Percentiles rank a stretch among this genome's conserved stretches.
These are phyloP conservation scores for Hydriomena furcata DNA, from an alignment of 2,888 invertebrate species.

Conservation along the genomic window DNA sequence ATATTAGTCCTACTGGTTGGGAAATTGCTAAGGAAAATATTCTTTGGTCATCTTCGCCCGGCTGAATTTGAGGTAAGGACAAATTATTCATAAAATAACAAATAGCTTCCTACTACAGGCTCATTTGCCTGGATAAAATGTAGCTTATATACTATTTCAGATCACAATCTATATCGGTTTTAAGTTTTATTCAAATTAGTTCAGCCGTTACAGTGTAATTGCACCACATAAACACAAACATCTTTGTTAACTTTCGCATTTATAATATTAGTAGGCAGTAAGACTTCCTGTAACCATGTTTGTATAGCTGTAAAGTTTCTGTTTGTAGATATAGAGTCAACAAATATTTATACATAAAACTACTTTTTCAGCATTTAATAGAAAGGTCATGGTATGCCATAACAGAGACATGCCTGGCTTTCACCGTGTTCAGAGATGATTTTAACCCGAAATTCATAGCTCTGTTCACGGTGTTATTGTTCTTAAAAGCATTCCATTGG, in stretches of 20 bases:
- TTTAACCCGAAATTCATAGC: constrained; percentile 99
- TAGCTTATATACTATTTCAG: too few relatives aligned
- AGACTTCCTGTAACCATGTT: too few relatives aligned
- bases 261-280: too few relatives aligned
- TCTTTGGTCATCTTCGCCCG: constrained; percentile 96
- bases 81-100: not conserved
- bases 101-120: too few relatives aligned
- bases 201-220: too few relatives aligned
- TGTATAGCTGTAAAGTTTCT: not conserved
- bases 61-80: constrained; percentile 96
- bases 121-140: too few relatives aligned
- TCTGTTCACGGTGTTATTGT: constrained; percentile 96
- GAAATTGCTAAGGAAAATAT: constrained; percentile 95
- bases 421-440: constrained; percentile 99
- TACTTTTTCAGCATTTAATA: constrained; percentile 90
- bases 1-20: constrained; percentile 96
- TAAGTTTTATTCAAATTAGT: too few relatives aligned
- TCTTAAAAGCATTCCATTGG: constrained; percentile 99
- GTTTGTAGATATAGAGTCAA: too few relatives aligned
- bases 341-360: too few relatives aligned
- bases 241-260: too few relatives aligned
- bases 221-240: too few relatives aligned
- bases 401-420: constrained; percentile 99
- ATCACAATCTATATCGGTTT: too few relatives aligned
- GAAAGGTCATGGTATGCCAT: constrained; percentile 99